phyloP scores from a whole-genome alignment of 2,113 vertebrate species.

The Lepus americanus region DNA sequence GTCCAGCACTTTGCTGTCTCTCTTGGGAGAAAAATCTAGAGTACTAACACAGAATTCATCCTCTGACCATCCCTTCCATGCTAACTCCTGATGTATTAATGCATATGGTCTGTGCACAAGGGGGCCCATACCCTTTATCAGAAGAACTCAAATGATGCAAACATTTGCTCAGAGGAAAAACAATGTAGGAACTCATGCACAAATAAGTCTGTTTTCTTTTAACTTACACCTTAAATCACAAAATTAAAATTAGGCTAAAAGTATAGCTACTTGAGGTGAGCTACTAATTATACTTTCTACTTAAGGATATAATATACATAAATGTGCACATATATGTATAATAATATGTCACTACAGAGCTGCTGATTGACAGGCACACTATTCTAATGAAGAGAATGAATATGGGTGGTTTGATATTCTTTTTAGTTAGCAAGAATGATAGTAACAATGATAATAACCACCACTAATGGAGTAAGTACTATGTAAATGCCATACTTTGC shows the following conservation, averaged over 20 bases:
- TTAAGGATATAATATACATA: neutral
- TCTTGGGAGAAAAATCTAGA: neutral
- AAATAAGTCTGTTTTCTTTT: neutral
- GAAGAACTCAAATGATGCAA: conserved; percentile 12
- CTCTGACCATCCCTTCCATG: neutral
- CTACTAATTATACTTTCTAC: neutral
- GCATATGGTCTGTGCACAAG: neutral
- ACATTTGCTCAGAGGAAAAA: conserved; percentile 21
- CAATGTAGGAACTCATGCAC: neutral
- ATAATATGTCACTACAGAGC: neutral
- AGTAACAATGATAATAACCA: neutral
- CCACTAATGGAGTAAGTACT: neutral
- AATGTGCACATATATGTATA: neutral
- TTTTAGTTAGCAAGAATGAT: neutral
- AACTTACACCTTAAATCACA: conserved; percentile 40
- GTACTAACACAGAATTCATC: neutral
- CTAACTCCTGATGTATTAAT: neutral
- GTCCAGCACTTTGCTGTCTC: neutral
- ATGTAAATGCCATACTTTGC: neutral
- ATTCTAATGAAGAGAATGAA: neutral
- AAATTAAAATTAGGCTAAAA: conserved; percentile 18
- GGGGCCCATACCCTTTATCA: neutral
- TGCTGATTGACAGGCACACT: neutral
- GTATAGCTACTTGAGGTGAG: neutral
- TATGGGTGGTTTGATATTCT: neutral